Evolutionary conservation across 30 jellyfish, hydroid and myxozoan genomes (phyloP), one percentile per base, ranked within the genome.

Genomic region (Mastigias papua): DNA sequence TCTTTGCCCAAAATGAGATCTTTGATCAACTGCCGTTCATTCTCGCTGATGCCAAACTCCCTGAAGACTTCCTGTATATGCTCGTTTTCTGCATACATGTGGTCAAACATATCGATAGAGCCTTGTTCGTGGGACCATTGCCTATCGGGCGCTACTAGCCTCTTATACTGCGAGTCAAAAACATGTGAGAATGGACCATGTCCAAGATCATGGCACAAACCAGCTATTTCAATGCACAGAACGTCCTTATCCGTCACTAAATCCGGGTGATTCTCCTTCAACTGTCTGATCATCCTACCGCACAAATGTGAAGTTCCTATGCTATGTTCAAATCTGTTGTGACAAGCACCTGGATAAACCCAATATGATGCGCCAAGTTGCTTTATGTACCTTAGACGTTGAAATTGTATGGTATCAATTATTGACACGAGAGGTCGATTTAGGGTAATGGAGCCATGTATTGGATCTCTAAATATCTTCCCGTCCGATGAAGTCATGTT

Each of bases 181-280:
- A 91, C 93, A 68, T 91, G 98, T 1, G 98, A 91, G 65, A 91
- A 91, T 26, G 98, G 96, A 25, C 98, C 98, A 86, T 91, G 98
- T 65, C 98, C 98, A 25, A 91, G 35, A 46, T 91, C 98, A 51
- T 91, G 98, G 76, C 95, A 84, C 0, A 91, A 54, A 2, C 96
- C 98, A 23, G 96, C 98, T 4, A 91, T 80, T 60, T 84, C 80
- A n/a, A 86, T 82, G 62, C 98, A 91, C 17, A 91, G 69, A 0
- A 72, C 31, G 33, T 91, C 98, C 66, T 20, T 61, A 20, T 28
- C 73, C 7, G 98, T 61, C 50, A 91, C 72, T 35, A 70, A 26
- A 31, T 31, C 69, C 19, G 51, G 76, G 62, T 73, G 91, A 23
- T 26, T 30, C 27, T 71, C 77, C 33, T 64, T 32, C 46, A 91